Evolutionary conservation across 2,797 vertebrate genomes (phyloP).

Genomic region (Allobates femoralis): DNA sequence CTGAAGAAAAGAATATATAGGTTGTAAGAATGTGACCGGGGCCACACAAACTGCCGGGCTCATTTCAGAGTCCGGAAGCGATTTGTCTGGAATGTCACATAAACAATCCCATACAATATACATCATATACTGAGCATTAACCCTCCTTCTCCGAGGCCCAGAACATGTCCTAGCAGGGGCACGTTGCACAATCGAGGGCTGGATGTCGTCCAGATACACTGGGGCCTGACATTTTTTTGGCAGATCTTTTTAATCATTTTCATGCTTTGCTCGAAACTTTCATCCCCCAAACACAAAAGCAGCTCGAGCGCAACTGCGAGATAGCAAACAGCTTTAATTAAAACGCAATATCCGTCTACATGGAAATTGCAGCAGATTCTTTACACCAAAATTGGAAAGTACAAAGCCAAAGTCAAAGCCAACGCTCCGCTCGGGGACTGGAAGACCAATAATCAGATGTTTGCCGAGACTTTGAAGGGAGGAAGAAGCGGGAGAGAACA

Average conservation of each 20-base stretch:
- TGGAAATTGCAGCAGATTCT: constrained; percentile 12
- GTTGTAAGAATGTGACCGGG: neutral
- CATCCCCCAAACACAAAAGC: constrained; percentile 29
- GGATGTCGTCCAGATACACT: constrained; percentile 49
- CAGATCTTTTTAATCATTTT: constrained; percentile 65
- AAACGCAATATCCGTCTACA: constrained; percentile 55
- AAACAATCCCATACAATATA: constrained; percentile 2
- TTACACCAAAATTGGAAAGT: constrained; percentile 31
- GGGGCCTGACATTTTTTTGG: constrained; percentile 57
- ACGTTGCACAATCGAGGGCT: constrained; percentile 53
- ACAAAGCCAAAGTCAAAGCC: constrained; percentile 31
- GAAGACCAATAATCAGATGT: constrained; percentile 53
- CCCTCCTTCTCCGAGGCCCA: constrained; percentile 14
- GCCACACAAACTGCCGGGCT: constrained; percentile 27
- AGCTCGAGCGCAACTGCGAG: constrained; percentile 25
- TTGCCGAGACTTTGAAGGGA: constrained; percentile 40
- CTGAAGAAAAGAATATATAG: too few species aligned
- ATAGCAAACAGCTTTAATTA: constrained; percentile 51
- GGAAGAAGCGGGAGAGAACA: constrained; percentile 13
- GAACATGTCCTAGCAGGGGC: constrained; percentile 50
- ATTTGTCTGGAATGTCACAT: constrained; percentile 36
- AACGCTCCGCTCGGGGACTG: constrained; percentile 11
- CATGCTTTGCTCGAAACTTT: constrained; percentile 63
- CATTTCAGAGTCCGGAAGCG: constrained; percentile 10
- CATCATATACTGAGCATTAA: constrained; percentile 2